Evolutionary conservation across 2,113 vertebrate genomes (phyloP).

Genomic region (Brachionichthys hirsutus): DNA sequence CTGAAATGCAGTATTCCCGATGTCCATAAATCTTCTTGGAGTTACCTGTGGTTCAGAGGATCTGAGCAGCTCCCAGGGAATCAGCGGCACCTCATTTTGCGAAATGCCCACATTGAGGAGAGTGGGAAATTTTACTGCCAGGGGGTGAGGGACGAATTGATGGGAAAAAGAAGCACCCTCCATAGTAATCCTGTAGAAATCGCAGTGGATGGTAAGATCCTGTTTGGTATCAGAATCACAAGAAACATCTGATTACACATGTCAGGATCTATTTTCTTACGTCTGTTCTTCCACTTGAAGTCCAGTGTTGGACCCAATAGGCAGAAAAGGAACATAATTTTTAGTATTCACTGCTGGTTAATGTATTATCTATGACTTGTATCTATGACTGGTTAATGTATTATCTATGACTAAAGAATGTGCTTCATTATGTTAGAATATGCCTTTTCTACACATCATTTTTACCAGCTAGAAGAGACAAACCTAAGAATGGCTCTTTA

Average conservation of each 20-base stretch:
- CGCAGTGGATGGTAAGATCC: constrained; percentile 64
- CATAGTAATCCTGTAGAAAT: constrained; percentile 64
- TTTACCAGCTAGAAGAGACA: too few species aligned
- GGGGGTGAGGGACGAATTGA: constrained; percentile 12
- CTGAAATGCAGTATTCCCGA: constrained; percentile 58
- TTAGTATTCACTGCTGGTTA: too few species aligned
- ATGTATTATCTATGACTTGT: too few species aligned
- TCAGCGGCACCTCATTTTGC: neutral
- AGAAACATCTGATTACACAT: neutral
- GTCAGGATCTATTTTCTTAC: neutral
- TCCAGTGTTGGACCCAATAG: too few species aligned
- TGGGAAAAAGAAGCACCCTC: constrained; percentile 23
- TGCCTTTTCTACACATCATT: neutral
- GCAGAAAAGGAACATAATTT: too few species aligned
- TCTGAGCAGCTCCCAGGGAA: neutral
- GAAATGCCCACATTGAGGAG: neutral
- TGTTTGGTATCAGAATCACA: neutral
- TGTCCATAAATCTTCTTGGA: constrained; percentile 30
- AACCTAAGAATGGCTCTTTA: too few species aligned
- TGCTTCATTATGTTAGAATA: neutral
- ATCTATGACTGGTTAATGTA: too few species aligned
- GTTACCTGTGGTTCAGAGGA: constrained; percentile 60
- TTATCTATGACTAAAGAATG: too few species aligned
- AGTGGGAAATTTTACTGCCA: constrained; percentile 63
- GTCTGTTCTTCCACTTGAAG: neutral